phyloP scores from a whole-genome alignment of 2,113 vertebrate genomes.

The Macaca mulatta region DNA sequence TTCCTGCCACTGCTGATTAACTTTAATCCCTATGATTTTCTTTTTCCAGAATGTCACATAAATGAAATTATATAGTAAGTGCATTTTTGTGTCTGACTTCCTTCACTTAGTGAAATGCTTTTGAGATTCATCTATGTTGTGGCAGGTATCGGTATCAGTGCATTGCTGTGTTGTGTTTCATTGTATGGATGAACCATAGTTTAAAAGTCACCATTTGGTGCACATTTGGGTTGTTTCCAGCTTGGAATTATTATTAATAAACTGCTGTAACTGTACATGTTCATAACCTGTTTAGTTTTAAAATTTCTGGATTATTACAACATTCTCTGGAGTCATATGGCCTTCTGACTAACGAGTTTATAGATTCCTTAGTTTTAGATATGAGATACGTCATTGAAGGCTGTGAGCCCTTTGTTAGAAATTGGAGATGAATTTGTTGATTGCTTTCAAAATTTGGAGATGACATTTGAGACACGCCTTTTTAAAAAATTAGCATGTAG shows the following conservation, averaged over 20 bases:
- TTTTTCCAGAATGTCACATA: neutral
- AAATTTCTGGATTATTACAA: neutral
- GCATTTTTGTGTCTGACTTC: neutral
- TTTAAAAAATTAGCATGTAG: neutral
- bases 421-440: neutral
- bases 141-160: neutral
- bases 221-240: neutral
- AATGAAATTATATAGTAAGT: neutral
- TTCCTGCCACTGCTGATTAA: neutral
- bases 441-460: slow-evolving; percentile 7
- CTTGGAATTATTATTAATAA: slow-evolving; percentile 6
- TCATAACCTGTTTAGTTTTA: slow-evolving; percentile 4
- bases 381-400: neutral
- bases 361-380: neutral
- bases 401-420: neutral
- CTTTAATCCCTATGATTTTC: neutral
- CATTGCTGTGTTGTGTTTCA: neutral
- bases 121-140: neutral
- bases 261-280: neutral
- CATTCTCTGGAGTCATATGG: neutral
- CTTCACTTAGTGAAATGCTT: neutral
- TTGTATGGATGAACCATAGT: neutral
- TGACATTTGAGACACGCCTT: neutral
- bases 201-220: neutral
- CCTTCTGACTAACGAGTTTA: neutral